Conservation (phyloP, 2,797 vertebrate genomes). For the Vultur gryphus region DNA sequence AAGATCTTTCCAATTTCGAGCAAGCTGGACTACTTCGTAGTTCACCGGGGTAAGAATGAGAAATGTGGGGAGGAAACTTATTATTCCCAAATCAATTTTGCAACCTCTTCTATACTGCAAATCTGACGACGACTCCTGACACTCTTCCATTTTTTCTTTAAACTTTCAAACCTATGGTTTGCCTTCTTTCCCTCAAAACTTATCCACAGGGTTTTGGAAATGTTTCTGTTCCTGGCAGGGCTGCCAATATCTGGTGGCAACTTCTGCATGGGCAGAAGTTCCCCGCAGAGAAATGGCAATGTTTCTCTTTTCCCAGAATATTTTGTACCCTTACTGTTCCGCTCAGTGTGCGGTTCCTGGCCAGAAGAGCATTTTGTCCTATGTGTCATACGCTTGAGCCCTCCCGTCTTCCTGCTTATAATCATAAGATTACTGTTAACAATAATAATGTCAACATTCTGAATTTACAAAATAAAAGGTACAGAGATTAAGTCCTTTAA, state of each 20-base stretch:
- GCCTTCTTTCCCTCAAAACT: not conserved
- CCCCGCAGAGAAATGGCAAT: not conserved
- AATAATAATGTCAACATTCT: not conserved
- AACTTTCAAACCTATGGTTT: not conserved
- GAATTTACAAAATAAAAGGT: constrained; percentile 28
- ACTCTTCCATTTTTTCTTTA: not conserved
- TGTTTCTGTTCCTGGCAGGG: not conserved
- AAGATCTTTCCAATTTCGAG: not conserved
- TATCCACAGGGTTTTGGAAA: not conserved
- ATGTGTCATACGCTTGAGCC: not conserved
- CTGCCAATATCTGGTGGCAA: not conserved
- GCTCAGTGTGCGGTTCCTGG: not conserved
- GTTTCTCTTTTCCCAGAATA: not conserved
- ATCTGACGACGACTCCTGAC: not conserved
- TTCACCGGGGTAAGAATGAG: not conserved
- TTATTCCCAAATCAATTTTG: not conserved
- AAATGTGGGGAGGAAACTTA: not conserved
- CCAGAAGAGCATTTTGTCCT: not conserved
- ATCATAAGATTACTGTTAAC: constrained; percentile 1
- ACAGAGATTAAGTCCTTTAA: not conserved
- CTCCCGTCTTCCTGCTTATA: constrained; percentile 11
- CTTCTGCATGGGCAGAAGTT: not conserved
- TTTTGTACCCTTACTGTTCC: not conserved
- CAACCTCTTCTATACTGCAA: rapidly evolving
- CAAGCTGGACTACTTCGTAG: not conserved